Evolutionary conservation across 2,113 vertebrate genomes (phyloP).

Genomic region (Nibea coibor): DNA sequence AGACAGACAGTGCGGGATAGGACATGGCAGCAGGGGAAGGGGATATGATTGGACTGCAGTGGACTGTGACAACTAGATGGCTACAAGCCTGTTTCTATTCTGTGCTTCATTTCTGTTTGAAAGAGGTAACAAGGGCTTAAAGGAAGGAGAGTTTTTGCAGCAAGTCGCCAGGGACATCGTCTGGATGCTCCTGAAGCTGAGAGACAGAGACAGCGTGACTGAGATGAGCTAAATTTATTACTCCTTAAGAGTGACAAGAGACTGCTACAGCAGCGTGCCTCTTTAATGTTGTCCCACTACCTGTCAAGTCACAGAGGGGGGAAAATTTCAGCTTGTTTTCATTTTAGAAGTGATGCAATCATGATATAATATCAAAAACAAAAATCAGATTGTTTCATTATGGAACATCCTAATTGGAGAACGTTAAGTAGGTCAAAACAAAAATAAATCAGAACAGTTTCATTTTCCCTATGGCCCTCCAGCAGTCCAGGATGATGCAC

Average conservation of each 20-base stretch:
- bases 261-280: constrained; percentile 24
- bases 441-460: constrained; percentile 53
- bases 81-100: constrained; percentile 41
- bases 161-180: constrained; percentile 41
- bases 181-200: constrained; percentile 49
- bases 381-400: constrained; percentile 35
- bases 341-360: constrained; percentile 62
- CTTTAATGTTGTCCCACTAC: constrained; percentile 47
- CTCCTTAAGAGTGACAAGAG: constrained; percentile 43
- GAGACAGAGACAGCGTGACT: constrained; percentile 57
- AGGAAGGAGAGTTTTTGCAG: constrained; percentile 23
- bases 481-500: constrained; percentile 46
- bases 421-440: constrained; percentile 70
- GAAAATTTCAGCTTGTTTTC: constrained; percentile 31
- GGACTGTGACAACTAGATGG: constrained; percentile 59
- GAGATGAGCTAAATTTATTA: constrained; percentile 51
- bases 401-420: constrained; percentile 35
- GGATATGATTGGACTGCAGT: constrained; percentile 55
- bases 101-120: constrained; percentile 25
- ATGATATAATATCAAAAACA: constrained; percentile 38
- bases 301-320: constrained; percentile 40
- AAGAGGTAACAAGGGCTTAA: constrained; percentile 23
- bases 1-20: constrained; percentile 41
- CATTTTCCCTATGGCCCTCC: constrained; percentile 16
- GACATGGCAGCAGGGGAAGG: constrained; percentile 21